These are phyloP conservation scores for Salvator merianae DNA, from an alignment of 2,113 vertebrate genomes.

Conservation along the genomic window DNA sequence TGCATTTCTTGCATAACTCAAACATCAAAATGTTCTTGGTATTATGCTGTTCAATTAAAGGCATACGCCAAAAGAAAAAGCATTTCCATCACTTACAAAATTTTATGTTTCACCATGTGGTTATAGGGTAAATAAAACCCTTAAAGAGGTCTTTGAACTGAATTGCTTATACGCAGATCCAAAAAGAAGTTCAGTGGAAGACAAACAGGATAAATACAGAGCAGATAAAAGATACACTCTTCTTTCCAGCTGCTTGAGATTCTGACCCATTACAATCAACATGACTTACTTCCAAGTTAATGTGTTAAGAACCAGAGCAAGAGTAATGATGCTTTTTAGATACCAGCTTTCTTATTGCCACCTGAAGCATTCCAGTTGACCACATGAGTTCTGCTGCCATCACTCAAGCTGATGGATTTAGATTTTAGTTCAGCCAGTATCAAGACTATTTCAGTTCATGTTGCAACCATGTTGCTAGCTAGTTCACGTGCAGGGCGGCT, in stretches of 20 bases:
- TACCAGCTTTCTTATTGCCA: neutral
- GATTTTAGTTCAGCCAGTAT: neutral
- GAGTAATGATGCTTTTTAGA: neutral
- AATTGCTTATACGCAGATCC: neutral
- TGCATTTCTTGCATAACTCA: neutral
- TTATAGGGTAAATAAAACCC: neutral
- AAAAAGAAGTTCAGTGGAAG: neutral
- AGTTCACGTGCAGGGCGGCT: too few relatives aligned
- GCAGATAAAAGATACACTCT: neutral
- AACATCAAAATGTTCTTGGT: neutral
- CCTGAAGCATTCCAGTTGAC: neutral
- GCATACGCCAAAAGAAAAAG: neutral
- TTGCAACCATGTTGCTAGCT: too few relatives aligned
- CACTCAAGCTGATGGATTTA: neutral
- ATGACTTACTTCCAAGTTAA: constrained; percentile 8
- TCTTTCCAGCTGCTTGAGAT: neutral
- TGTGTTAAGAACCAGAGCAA: constrained; percentile 8
- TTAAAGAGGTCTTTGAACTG: neutral
- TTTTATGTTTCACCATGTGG: neutral
- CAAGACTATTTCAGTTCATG: too few relatives aligned
- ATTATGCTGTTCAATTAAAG: neutral
- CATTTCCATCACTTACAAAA: neutral
- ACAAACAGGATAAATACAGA: neutral
- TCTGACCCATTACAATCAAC: neutral
- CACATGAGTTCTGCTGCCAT: neutral